Base-by-base conservation (phyloP, 1,140 invertebrate genomes). In the Pseudomyrmex flavicornis region DNA sequence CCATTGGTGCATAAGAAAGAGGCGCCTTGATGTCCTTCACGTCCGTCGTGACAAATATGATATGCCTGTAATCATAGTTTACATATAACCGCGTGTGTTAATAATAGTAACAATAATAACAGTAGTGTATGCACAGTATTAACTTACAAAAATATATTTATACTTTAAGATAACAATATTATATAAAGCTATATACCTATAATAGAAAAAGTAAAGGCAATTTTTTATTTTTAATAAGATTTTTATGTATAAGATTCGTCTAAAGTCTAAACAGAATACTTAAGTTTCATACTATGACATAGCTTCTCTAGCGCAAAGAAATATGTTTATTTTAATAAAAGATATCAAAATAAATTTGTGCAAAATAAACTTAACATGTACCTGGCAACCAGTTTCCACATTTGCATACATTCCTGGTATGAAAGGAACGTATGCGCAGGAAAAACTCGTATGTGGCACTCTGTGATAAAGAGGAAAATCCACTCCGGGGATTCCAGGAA, bases 1-100 rank as follows among this genome's bases (percentile, higher is more conserved):
- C 98, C 98, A 90, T 98, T 98, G 4, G 97, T 96, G 92, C 98
- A 98, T 0, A 98, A 95, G 92, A 98, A 98, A 0, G 96, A 95
- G 0, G 97, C 96, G 0, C 97, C 97, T 91, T 97, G 97, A 75
- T 97, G 95, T 13, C 97, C 97, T 88, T 98, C 97, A 4, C 97
- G 95, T 8, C 97, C 97, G 86, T 98, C 97, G 88, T 98, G 97
- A 88, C 97, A 98, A 2, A 97, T 95, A 92, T 98, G 97, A 92
- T 98, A 98, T 0, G 96, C 97, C 96, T 97, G 91, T 44, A 94
- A 93, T 0, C 54, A 56, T 20, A 68, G 7, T 15, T 44, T 52
- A 13, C 9, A 52, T 12, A 52, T 52, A 52, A 52, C 9, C 12
- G 17, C 48, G 66, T 52, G 9, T 35, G 5, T 35, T 35, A 35